Base-by-base conservation (phyloP, 2,888 invertebrate genomes). In the Pecten maximus region DNA sequence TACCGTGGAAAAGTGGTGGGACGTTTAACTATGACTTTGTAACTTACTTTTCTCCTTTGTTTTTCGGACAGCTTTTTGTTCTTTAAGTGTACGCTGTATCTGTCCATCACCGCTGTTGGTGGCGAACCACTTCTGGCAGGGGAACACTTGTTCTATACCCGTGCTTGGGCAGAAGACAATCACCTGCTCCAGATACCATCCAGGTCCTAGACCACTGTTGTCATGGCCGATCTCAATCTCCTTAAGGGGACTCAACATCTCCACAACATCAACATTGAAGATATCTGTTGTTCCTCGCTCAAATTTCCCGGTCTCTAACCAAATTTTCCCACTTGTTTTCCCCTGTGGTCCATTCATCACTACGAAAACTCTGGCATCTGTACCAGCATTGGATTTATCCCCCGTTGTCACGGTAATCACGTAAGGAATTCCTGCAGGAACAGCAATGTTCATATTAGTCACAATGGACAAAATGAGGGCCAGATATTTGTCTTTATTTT, bases 151-250 rank as follows among this genome's bases (percentile, higher is more conserved):
- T 93, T 97, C 96, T 19, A 96, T 93, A 12, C 97, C 97, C 23
- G 96, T 95, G 35, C 94, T 94, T 15, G 96, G 96, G 91, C 96
- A 96, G 89, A 95, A 95, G n/a, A 97, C 95, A n/a, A 95, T 94
- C 23, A 96, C 96, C 87, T 92, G 93, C 16, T 97, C 96, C 90
- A 96, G 94, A 91, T 93, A 96, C 97, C 97, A 97, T 28, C 96
- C 97, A 0, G 96, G 92, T 0, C 95, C 96, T 0, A 95, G 90
- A 0, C 97, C 96, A 48, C 93, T 93, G 93, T 97, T 95, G 92
- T 97, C 97, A 93, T 97, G 97, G 2, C 97, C 97, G 6, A 97
- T 94, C 87, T 96, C 96, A 40, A 97, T 93, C 89, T 94, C 94
- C 0, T 96, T 94, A 87, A 97, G 91, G 0, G 97, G 97, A 91